Evolutionary conservation across 2,113 vertebrate species (phyloP).

Genomic region (Heterochromis multidens): DNA sequence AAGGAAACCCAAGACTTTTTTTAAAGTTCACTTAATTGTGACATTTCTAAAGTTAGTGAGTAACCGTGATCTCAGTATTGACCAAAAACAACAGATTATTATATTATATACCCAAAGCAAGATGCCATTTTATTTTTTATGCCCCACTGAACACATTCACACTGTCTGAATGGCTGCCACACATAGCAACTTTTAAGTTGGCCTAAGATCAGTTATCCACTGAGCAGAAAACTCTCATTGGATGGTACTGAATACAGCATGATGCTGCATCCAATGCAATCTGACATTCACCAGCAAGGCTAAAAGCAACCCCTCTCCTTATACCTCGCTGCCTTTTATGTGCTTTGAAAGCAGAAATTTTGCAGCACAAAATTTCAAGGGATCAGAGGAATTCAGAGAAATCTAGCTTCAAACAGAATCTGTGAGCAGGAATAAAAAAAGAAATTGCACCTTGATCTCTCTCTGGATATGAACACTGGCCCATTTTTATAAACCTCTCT

Average conservation of each 20-base stretch:
- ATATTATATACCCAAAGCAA: background rate
- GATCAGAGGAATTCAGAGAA: background rate
- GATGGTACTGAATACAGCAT: background rate
- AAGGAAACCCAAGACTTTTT: background rate
- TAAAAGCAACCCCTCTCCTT: background rate
- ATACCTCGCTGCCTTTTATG: background rate
- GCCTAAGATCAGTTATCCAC: background rate
- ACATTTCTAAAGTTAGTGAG: fast-evolving
- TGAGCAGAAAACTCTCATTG: constrained; percentile 4
- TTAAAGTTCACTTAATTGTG: background rate
- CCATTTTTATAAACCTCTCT: background rate
- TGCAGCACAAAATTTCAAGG: constrained; percentile 10
- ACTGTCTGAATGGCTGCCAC: background rate
- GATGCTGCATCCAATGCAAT: background rate
- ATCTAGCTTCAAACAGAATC: constrained; percentile 42
- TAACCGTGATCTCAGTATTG: background rate
- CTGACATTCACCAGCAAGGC: constrained; percentile 32
- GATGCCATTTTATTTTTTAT: background rate
- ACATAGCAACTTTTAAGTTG: constrained; percentile 15
- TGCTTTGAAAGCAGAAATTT: constrained; percentile 10
- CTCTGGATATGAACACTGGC: background rate
- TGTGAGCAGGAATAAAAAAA: background rate
- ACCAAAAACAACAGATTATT: background rate
- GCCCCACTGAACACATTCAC: background rate
- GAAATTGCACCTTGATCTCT: constrained; percentile 22